phyloP scores from a whole-genome alignment of 2,888 invertebrate genomes.

The Xanthia togata region DNA sequence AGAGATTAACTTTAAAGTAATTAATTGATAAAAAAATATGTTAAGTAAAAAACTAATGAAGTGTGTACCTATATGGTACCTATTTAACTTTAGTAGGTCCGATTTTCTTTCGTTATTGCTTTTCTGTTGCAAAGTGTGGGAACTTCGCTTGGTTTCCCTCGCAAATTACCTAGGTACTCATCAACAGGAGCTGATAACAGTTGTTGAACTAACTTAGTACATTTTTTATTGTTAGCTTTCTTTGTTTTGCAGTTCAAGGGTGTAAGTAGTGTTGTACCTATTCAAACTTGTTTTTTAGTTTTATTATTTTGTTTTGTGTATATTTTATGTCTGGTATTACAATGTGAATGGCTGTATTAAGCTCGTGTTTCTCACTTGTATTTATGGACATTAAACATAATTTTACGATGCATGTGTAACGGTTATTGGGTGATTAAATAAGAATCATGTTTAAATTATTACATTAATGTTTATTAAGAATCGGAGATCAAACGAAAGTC shows the following conservation, averaged over 20 bases:
- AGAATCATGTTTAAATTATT: slow-evolving; percentile 66
- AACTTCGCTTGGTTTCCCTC: slow-evolving; percentile 33
- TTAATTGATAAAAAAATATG: background rate
- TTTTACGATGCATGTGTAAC: slow-evolving; percentile 30
- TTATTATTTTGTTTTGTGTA: slow-evolving; percentile 1
- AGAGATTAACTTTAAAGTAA: background rate
- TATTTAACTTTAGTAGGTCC: background rate
- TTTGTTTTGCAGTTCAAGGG: background rate
- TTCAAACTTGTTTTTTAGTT: slow-evolving; percentile 11
- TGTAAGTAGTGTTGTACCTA: background rate
- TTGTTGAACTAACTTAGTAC: background rate
- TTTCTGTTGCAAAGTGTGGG: slow-evolving; percentile 21
- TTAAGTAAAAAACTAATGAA: background rate
- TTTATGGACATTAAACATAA: slow-evolving; percentile 1
- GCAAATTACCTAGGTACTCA: slow-evolving; percentile 22
- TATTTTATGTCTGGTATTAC: slow-evolving; percentile 4
- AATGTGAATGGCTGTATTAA: slow-evolving; percentile 14
- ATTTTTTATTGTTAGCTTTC: background rate
- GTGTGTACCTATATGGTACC: no score
- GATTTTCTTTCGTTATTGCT: slow-evolving; percentile 12
- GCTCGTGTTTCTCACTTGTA: slow-evolving; percentile 35
- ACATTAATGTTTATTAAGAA: slow-evolving; percentile 82
- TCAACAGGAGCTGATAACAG: slow-evolving; percentile 4
- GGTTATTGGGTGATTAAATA: slow-evolving; percentile 51
- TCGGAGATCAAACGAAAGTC: slow-evolving; percentile 90